Base-by-base conservation (phyloP, 2,888 invertebrate species). In the Heliconius ethilla region DNA sequence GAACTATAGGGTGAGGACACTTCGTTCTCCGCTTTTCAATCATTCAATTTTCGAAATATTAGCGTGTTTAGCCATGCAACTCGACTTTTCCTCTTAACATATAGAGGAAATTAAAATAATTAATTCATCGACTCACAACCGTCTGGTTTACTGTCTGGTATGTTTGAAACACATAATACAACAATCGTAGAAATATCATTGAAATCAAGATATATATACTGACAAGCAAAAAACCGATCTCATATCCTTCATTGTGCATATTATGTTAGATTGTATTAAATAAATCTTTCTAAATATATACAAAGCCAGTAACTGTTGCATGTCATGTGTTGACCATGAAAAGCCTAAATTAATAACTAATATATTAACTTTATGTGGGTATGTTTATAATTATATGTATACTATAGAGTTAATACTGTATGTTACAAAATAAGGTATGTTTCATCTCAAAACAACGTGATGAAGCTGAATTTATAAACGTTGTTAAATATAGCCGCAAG, bases 321-420 rank as follows among this genome's bases (percentile, higher is more conserved):
- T n/a, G 4, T 59, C 59, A 59, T 59, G 59, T 59, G 11, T 59
- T 22, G 59, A n/a, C 59, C 59, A 59, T 59, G n/a, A n/a, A 59
- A 59, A 22, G 18, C 10, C n/a, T 4, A 9, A 4, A 59, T 59
- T 59, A 59, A n/a, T 59, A 59, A n/a, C n/a, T 59, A n/a, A 67
- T 81, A 69, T 22, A 69, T 70, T 76, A 75, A 74, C 70, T 81
- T 33, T 75, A 70, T 76, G 59, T 29, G 18, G n/a, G n/a, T 37
- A 11, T 37, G 37, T 37, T n/a, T 37, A 67, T 37, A 51, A 51
- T 67, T 67, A 37, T 67, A 33, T 33, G 33, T 33, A 33, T 29
- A 67, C 11, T 67, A 45, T 45, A 69, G 40, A 15, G 40, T 25
- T 18, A 18, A 15, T 45, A 69, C 22, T 45, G 25, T 37, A 25